Base-by-base conservation (phyloP, 2,113 vertebrate species). In the Siniperca knerii region DNA sequence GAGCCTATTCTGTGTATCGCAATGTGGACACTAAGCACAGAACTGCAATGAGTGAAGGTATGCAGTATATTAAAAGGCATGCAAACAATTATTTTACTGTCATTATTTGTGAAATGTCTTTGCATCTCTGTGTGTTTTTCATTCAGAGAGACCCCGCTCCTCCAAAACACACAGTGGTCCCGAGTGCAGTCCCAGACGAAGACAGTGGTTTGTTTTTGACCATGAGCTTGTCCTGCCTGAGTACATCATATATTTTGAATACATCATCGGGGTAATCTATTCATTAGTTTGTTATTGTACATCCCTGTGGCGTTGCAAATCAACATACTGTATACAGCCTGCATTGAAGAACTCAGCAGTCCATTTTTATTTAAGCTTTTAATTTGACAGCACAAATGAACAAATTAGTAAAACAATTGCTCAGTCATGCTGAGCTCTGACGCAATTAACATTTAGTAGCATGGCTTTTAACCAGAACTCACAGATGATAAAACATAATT, bases 151-250 rank as follows among this genome's bases (percentile, higher is more conserved):
- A 40, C 29, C 78, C 20, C 82, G 52, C 76, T 89, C 90, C 82
- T 46, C 83, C 8, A 75, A 58, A 66, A 87, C 89, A 58, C 82
- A 85, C 18, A 79, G 84, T 52, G 92, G 70, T 68, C 96, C 95
- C 79, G 92, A 93, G 52, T 96, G 94, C 88, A 89, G 81, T 55
- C 83, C 87, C 13, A 72, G 90, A 40, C 94, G 94, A 72, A 95
- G 81, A 71, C 93, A 96, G 87, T 98, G 96, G 96, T 96, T 97
- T 91, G 89, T 97, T 75, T 97, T 97, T 86, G 96, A 97, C 70
- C 95, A 91, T 75, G 96, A 97, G 21, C 94, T 97, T 15, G 88
- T 97, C 78, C 90, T 98, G 85, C 96, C 97, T 18, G 96, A 97
- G 89, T 96, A 96, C 88, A 50, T 97, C 37, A 90, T 96, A 68